Conservation (phyloP, 2,888 invertebrate species). For the Eristalinus sepulchralis region DNA sequence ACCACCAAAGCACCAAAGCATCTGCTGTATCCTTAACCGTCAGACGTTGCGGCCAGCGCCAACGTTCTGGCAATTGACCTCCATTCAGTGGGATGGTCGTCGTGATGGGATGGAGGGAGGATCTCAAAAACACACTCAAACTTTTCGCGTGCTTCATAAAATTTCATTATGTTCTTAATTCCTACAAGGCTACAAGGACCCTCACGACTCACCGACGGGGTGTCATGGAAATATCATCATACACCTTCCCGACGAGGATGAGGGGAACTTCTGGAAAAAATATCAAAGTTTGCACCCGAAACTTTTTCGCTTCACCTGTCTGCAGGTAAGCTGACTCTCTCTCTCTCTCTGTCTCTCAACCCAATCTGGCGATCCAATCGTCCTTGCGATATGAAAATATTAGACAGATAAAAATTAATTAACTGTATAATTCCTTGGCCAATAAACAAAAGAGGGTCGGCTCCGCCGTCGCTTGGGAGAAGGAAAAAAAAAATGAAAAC, state of each 20-base stretch:
- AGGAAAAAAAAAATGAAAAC: neutral
- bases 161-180: slow-evolving; percentile 68
- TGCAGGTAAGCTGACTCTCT: slow-evolving; percentile 26
- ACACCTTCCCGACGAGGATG: too few species aligned
- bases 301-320: slow-evolving; percentile 24
- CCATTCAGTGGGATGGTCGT: slow-evolving; percentile 24
- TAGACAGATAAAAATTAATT: slow-evolving; percentile 71
- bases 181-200: slow-evolving; percentile 14
- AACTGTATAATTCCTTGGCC: slow-evolving; percentile 68
- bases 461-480: slow-evolving; percentile 3
- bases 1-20: neutral
- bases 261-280: neutral
- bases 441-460: slow-evolving; percentile 63
- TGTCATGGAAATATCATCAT: neutral
- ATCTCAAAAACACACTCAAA: neutral
- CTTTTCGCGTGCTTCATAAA: slow-evolving; percentile 67
- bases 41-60: neutral
- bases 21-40: too few species aligned
- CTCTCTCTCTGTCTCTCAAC: neutral
- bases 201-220: neutral
- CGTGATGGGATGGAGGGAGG: neutral
- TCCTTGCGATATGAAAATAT: slow-evolving; percentile 70
- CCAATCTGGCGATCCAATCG: slow-evolving; percentile 36
- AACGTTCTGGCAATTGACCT: slow-evolving; percentile 64
- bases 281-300: neutral